A percentile compares a stretch with the other conserved stretches of the same genome.
Evolutionary conservation across 2,113 vertebrate genomes (phyloP).

Genomic region (Euleptes europaea): DNA sequence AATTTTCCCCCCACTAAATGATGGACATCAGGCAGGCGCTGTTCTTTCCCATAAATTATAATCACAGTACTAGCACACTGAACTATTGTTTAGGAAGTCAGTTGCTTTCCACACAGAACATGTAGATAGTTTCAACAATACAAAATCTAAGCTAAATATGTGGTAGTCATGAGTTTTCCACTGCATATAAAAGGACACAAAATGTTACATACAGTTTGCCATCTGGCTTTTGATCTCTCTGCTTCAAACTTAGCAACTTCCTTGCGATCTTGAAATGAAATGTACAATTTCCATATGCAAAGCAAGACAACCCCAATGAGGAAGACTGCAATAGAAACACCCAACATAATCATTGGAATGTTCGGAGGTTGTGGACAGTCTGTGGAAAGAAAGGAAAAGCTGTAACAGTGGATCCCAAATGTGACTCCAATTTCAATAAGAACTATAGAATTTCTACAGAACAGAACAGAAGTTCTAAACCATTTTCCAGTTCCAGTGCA

Average conservation of each 20-base stretch:
- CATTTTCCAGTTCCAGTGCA: too few species aligned
- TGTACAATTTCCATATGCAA: constrained; percentile 92
- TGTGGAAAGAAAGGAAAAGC: constrained; percentile 65
- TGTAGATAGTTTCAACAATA: background rate
- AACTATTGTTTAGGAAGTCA: background rate
- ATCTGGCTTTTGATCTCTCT: constrained; percentile 92
- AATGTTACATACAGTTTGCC: constrained; percentile 86
- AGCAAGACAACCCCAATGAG: constrained; percentile 89
- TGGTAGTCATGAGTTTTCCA: background rate
- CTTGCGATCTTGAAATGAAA: constrained; percentile 93
- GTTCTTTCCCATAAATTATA: constrained; percentile 31
- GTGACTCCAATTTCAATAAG: constrained; percentile 1
- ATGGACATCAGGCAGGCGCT: background rate
- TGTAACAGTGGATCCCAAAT: background rate
- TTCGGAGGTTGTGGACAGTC: constrained; percentile 89
- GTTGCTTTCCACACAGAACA: background rate
- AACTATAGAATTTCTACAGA: background rate
- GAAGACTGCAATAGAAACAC: constrained; percentile 89
- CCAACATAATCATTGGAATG: constrained; percentile 89
- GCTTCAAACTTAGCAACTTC: constrained; percentile 98
- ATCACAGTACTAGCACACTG: background rate
- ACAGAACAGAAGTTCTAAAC: background rate
- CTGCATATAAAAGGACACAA: background rate
- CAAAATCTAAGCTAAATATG: background rate
- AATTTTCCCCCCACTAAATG: constrained; percentile 5